Evolutionary conservation across 1,140 invertebrate genomes (phyloP).

Genomic region (Pomacea maculata): DNA sequence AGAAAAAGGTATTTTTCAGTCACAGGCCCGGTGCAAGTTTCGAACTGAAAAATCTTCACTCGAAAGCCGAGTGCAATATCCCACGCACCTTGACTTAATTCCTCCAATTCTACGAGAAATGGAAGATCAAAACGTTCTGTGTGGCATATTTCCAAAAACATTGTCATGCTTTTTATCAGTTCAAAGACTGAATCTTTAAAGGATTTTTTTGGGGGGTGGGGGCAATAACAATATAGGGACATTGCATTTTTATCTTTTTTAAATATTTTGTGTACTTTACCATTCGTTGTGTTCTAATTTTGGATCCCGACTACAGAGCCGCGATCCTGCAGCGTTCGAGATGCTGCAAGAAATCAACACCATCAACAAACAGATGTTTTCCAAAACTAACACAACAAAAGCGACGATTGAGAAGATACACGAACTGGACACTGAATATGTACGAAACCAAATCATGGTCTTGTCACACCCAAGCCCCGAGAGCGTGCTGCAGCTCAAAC

Average conservation of each 20-base stretch:
- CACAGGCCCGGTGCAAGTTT: no score
- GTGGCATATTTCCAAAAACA: background rate
- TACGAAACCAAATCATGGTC: background rate
- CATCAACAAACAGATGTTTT: background rate
- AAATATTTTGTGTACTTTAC: background rate
- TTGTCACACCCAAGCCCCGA: slow-evolving; percentile 12
- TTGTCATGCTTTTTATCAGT: background rate
- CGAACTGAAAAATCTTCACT: no score
- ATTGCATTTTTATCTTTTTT: background rate
- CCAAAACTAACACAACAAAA: background rate
- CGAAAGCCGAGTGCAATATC: no score
- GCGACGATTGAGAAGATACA: slow-evolving; percentile 8
- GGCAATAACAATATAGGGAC: background rate
- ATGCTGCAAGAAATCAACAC: background rate
- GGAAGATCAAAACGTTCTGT: background rate
- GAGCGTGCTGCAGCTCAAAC: slow-evolving; percentile 12
- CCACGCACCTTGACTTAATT: no score
- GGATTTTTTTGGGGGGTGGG: background rate
- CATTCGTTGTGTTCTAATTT: background rate
- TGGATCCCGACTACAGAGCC: background rate
- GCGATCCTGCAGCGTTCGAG: slow-evolving; percentile 7
- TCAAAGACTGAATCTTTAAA: background rate
- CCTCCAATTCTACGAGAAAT: no score
- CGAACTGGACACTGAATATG: slow-evolving; percentile 11
- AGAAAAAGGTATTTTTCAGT: no score